Conservation (phyloP, 2,888 invertebrate genomes). For the Trichopoda pennipes region DNA sequence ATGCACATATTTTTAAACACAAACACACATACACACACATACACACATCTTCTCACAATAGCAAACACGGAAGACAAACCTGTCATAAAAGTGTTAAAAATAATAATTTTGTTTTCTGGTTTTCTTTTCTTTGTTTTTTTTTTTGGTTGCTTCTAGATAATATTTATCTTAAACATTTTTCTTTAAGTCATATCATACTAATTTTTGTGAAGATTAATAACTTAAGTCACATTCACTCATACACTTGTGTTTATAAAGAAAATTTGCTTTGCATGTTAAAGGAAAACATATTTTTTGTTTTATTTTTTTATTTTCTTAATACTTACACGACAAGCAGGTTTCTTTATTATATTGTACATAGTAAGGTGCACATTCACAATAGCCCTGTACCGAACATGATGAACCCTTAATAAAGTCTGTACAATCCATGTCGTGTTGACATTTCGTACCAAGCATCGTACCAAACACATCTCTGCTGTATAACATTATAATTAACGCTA, state of each 20-base stretch:
- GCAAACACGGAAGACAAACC: slow-evolving; percentile 50
- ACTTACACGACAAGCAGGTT: slow-evolving; percentile 92
- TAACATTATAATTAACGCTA: slow-evolving; percentile 65
- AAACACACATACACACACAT: slow-evolving; percentile 15
- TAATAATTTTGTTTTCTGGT: neutral
- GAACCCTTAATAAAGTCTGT: slow-evolving; percentile 81
- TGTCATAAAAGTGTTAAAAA: slow-evolving; percentile 66
- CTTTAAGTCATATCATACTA: neutral
- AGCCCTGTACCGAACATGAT: slow-evolving; percentile 82
- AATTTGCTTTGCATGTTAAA: slow-evolving; percentile 26
- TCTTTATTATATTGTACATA: slow-evolving; percentile 90
- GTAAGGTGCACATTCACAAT: slow-evolving; percentile 91
- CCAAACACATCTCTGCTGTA: slow-evolving; percentile 51
- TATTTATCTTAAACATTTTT: slow-evolving; percentile 24
- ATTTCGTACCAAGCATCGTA: slow-evolving; percentile 76
- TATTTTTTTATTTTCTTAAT: slow-evolving; percentile 24
- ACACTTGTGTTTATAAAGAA: slow-evolving; percentile 4
- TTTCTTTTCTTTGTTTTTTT: neutral
- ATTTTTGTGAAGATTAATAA: slow-evolving; percentile 11
- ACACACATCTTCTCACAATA: slow-evolving; percentile 12
- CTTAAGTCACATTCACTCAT: neutral
- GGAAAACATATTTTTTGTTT: neutral
- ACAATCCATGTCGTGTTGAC: slow-evolving; percentile 82
- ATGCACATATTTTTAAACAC: neutral
- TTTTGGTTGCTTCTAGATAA: slow-evolving; percentile 6